Evolutionary conservation across 1,140 invertebrate species (phyloP), one percentile per base, ranked within the genome.

Genomic region (Drosophila biarmipes): DNA sequence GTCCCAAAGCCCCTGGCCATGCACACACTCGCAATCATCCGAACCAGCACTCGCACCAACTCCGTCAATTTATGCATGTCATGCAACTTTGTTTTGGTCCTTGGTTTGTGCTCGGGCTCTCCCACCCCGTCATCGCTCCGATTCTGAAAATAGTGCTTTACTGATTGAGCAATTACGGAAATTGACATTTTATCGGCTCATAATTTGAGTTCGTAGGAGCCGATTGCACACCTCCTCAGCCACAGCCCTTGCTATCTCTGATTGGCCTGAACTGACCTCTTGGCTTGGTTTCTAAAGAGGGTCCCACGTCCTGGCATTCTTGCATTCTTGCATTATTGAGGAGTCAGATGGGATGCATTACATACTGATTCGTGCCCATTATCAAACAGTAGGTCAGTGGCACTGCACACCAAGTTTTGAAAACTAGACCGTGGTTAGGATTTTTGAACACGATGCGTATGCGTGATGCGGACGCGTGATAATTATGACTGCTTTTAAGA

Each of bases 91-190:
- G 38, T 54, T 54, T 54, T 34, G 6, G 19, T 51, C 21, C 21
- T 48, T 48, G n/a, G 2, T 2, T 11, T 17, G n/a, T n/a, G n/a
- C n/a, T 48, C 5, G n/a, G 27, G 4, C n/a, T n/a, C 40, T 19
- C 37, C 37, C 37, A 38, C 2, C 12, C 17, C 4, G 40, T 19
- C 8, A 21, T 2, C 14, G 14, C 29, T 11, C 29, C 10, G 6
- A 46, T 3, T n/a, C 11, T 7, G 5, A 7, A 37, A 48, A 31
- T 4, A 14, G 45, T 34, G 52, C 57, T 35, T 14, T 12, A 37
- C 49, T 68, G 66, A 77, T 77, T 52, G 78, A 72, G 43, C 78
- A 81, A 81, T 81, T 77, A 66, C 10, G 57, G 17, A 57, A 74
- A 81, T 82, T 78, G 68, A 48, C 61, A 58, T 73, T 82, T 67